A percentile compares a stretch with the other conserved stretches of the same genome.
phyloP scores from a whole-genome alignment of 2,888 invertebrate species.

The Litoditis marina region DNA sequence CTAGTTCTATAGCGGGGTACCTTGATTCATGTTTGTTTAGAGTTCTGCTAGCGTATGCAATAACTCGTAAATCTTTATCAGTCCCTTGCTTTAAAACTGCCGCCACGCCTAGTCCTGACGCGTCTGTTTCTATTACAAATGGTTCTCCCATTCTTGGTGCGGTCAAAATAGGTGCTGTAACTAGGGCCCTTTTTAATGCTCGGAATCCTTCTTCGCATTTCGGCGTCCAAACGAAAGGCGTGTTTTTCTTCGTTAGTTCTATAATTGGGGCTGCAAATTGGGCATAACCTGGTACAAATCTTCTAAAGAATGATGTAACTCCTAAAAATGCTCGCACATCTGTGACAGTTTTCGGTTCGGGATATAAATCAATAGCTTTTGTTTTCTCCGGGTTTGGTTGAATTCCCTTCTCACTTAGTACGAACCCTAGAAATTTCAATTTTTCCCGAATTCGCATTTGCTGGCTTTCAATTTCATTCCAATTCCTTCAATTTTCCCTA shows the following conservation, averaged over 20 bases:
- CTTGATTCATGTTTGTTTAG: conserved; percentile 11
- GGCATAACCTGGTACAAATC: conserved; percentile 12
- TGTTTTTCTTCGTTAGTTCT: conserved; percentile 4
- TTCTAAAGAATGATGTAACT: conserved; percentile 1
- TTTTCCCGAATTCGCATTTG: conserved; percentile 4
- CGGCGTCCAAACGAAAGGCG: conserved; percentile 3
- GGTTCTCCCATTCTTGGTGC: conserved; percentile 15
- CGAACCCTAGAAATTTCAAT: background rate
- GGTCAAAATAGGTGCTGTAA: conserved; percentile 14
- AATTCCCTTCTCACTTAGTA: conserved; percentile 4
- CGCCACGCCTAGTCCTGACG: conserved; percentile 18
- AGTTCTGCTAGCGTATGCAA: conserved; percentile 17
- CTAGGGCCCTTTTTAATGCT: conserved; percentile 8
- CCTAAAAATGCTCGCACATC: conserved; percentile 18
- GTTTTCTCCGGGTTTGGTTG: background rate
- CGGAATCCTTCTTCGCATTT: conserved; percentile 1
- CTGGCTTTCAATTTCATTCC: background rate
- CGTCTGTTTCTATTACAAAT: conserved; percentile 25
- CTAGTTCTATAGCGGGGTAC: conserved; percentile 21
- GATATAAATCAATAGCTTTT: background rate
- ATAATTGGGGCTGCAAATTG: conserved; percentile 10
- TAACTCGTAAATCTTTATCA: conserved; percentile 4
- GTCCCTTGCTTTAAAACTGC: conserved; percentile 19
- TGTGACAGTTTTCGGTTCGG: conserved; percentile 4
- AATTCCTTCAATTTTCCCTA: background rate